Conservation (phyloP, 2,888 invertebrate species). For the Clanis bilineata region DNA sequence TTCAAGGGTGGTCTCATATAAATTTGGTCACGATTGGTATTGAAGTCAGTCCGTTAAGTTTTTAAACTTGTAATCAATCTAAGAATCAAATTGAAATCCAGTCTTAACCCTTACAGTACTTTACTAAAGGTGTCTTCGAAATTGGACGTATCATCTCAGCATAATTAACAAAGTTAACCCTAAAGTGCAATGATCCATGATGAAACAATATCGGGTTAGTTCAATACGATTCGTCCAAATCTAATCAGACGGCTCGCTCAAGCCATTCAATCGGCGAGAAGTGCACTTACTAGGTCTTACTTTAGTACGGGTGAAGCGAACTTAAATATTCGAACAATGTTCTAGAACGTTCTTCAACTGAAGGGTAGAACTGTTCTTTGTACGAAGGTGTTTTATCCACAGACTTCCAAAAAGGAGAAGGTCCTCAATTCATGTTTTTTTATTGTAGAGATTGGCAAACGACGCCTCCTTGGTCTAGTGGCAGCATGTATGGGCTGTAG, state of each 20-base stretch:
- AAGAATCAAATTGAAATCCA: background rate
- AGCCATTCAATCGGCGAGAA: background rate
- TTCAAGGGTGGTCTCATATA: too few relatives aligned
- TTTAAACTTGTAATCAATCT: background rate
- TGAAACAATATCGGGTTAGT: background rate
- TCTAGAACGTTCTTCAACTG: background rate
- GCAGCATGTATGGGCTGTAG: too few relatives aligned
- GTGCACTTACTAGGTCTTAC: background rate
- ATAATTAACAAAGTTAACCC: background rate
- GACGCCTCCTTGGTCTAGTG: too few relatives aligned
- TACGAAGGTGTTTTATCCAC: too few relatives aligned
- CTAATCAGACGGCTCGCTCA: background rate
- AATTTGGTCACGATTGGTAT: too few relatives aligned
- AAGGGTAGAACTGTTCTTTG: too few relatives aligned
- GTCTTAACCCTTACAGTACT: background rate
- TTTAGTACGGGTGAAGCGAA: background rate
- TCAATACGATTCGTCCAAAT: constrained; percentile 9
- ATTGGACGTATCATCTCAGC: background rate
- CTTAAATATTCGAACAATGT: background rate
- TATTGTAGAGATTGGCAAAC: too few relatives aligned
- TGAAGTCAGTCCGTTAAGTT: too few relatives aligned
- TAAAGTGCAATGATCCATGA: background rate
- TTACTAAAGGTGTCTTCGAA: background rate
- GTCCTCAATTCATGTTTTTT: too few relatives aligned
- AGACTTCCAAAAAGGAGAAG: too few relatives aligned